Percentiles rank a stretch among this genome's conserved stretches.
Conservation (phyloP, 2,797 vertebrate genomes). For the Enteromius radiatus region DNA sequence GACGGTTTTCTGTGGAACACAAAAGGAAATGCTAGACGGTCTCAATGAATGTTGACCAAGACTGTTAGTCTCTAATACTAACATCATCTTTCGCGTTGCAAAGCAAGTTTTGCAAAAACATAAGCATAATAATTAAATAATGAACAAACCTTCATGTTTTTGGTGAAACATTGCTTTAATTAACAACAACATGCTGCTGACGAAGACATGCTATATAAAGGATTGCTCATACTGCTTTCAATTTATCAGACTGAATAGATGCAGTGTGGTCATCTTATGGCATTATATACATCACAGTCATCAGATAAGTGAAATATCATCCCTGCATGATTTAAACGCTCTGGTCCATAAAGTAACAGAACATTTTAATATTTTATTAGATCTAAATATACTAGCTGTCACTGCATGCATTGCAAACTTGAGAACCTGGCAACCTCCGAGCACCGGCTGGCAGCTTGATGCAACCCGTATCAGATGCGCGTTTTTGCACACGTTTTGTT, state of each 20-base stretch:
- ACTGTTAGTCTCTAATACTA: background rate
- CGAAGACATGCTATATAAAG: conserved; percentile 22
- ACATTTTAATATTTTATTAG: conserved; percentile 19
- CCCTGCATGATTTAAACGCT: conserved; percentile 26
- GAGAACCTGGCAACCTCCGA: background rate
- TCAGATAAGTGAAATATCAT: conserved; percentile 16
- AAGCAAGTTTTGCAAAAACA: background rate
- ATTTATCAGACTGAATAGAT: background rate
- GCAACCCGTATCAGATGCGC: background rate
- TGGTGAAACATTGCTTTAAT: background rate
- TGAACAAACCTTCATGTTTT: background rate
- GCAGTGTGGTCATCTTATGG: conserved; percentile 8
- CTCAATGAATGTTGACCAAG: background rate
- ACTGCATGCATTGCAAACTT: conserved; percentile 6
- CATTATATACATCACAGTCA: conserved; percentile 6
- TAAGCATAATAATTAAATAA: background rate
- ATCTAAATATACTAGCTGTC: conserved; percentile 45
- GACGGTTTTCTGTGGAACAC: conserved; percentile 16
- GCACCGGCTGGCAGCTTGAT: background rate
- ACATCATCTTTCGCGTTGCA: background rate
- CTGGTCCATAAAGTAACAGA: background rate
- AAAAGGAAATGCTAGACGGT: conserved; percentile 7
- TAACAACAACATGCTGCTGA: conserved; percentile 12
- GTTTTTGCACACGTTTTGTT: conserved; percentile 16
- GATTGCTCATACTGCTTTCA: conserved; percentile 19